Evolutionary conservation across 2,888 invertebrate genomes (phyloP), one percentile per base, ranked within the genome.

Genomic region (Hybos culiciformis): DNA sequence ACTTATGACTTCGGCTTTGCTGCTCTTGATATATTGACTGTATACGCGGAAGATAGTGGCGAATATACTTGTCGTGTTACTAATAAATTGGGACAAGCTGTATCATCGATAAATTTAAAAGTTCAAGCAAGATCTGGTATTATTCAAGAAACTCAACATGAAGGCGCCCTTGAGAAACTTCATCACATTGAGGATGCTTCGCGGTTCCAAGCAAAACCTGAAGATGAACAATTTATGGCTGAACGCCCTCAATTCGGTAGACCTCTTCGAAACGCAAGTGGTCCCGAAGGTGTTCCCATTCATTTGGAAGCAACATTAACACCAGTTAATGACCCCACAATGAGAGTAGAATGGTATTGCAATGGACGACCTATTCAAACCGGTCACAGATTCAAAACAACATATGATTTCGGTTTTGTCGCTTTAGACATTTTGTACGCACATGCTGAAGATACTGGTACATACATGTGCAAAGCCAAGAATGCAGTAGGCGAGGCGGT

Each of bases 291-390:
- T 18, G 75, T 77, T 47, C 83, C 83, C 42, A 85, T 90, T 44
- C 94, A 94, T 64, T 70, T 96, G 54, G 94, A 94, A 69, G 92
- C 92, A 1, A 93, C 93, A 5, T 70, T 98, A 24, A 90, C 92
- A 1, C 98, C 98, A 0, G 88, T 96, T 29, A 94, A 96, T 57
- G 98, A 98, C 66, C 93, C 97, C 5, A 92, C 92, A 8, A 96
- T 98, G 96, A 81, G 83, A 52, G 92, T 98, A 9, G 96, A 97
- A 69, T 98, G 97, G 98, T 94, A 79, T 69, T 85, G 90, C 64
- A 91, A 98, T 67, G 96, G 93, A 41, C 75, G 82, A 56, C 93
- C 94, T 3, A 79, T 98, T 55, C 84, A 85, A 58, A 83, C 84
- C 60, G 90, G 94, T 39, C 94, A 94, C 63, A 79, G 97, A 51